Conservation (phyloP, 2,797 vertebrate species). For the Sciurus carolinensis region DNA sequence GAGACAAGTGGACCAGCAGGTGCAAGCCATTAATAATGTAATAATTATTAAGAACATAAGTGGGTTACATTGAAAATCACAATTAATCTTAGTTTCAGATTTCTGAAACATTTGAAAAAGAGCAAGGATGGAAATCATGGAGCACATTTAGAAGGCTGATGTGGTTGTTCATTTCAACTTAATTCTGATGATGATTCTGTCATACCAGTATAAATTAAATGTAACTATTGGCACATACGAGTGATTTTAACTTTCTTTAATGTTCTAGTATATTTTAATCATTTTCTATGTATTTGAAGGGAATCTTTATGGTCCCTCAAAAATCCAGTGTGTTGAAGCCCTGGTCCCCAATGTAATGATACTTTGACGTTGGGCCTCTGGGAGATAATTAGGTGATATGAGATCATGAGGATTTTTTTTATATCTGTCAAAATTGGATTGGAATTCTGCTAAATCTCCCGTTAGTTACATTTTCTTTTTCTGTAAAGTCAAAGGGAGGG, state of each 20-base stretch:
- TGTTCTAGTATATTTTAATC: not conserved
- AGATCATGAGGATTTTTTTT: not conserved
- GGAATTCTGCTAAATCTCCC: not conserved
- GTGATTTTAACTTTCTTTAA: not conserved
- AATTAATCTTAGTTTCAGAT: slow-evolving; percentile 38
- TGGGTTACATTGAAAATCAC: slow-evolving; percentile 16
- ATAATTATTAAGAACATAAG: not conserved
- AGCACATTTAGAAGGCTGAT: not conserved
- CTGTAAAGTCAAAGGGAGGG: not conserved
- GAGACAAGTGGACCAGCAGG: not conserved
- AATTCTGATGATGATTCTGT: not conserved
- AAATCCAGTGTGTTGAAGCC: not conserved
- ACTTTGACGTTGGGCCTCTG: not conserved
- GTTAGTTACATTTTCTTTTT: not conserved
- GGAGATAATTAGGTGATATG: not conserved
- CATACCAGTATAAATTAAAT: not conserved
- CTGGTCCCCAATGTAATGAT: not conserved
- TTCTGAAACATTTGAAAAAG: not conserved
- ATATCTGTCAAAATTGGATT: not conserved
- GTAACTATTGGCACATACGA: not conserved
- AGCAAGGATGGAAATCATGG: not conserved
- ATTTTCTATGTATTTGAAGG: not conserved
- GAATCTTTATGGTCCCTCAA: not conserved
- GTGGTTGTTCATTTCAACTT: not conserved
- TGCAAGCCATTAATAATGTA: slow-evolving; percentile 39